phyloP scores from a whole-genome alignment of 1,140 invertebrate species.

The Zaprionus taronus region DNA sequence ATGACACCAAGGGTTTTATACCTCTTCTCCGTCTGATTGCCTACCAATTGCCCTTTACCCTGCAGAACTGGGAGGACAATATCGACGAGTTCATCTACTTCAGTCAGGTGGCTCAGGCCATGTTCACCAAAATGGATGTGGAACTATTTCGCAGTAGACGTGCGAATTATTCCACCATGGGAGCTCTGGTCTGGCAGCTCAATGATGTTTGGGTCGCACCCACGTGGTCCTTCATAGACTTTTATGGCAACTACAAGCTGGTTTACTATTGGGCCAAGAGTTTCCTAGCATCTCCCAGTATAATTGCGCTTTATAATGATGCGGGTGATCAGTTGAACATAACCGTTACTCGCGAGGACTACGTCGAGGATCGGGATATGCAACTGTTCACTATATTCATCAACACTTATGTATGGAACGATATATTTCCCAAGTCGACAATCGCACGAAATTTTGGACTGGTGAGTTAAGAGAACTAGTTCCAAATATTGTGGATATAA shows the following conservation, averaged over 20 bases:
- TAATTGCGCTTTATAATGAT: slow-evolving; percentile 62
- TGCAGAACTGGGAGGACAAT: slow-evolving; percentile 85
- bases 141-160: slow-evolving; percentile 93
- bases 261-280: slow-evolving; percentile 94
- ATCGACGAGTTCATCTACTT: slow-evolving; percentile 88
- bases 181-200: slow-evolving; percentile 99
- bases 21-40: slow-evolving; percentile 87
- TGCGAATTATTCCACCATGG: slow-evolving; percentile 93
- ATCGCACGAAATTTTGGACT: slow-evolving; percentile 45
- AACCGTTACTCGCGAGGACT: slow-evolving; percentile 59
- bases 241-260: slow-evolving; percentile 85
- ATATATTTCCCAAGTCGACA: slow-evolving; percentile 54
- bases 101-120: slow-evolving; percentile 94
- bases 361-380: slow-evolving; percentile 19
- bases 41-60: slow-evolving; percentile 86
- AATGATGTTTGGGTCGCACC: slow-evolving; percentile 99
- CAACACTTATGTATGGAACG: slow-evolving; percentile 67
- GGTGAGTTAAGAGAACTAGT: slow-evolving; percentile 38
- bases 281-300: slow-evolving; percentile 90
- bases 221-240: slow-evolving; percentile 96
- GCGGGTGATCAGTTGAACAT: slow-evolving; percentile 58
- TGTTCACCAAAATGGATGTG: slow-evolving; percentile 93
- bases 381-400: slow-evolving; percentile 54
- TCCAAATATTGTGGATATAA: not conserved
- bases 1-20: slow-evolving; percentile 89